Conservation (phyloP, 2,888 invertebrate genomes). For the Temnothorax ravouxi region DNA sequence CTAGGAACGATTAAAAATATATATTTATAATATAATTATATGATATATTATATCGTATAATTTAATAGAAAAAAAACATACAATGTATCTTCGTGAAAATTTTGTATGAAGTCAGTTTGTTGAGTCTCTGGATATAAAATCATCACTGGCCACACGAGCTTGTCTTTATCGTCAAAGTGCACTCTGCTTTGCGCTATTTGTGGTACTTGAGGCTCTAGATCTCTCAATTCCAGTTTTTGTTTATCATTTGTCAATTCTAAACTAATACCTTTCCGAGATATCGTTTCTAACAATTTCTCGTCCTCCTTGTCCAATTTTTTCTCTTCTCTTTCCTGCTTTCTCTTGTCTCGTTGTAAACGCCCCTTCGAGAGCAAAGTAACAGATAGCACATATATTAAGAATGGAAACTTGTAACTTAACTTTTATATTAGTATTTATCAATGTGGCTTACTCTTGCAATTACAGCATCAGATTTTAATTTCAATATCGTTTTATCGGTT, state of each 20-base stretch:
- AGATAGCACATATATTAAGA: conserved; percentile 25
- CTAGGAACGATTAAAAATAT: conserved; percentile 82
- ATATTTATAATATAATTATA: conserved; percentile 44
- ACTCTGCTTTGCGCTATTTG: conserved; percentile 90
- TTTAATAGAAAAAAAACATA: conserved; percentile 82
- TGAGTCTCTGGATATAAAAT: conserved; percentile 96
- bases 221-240: conserved; percentile 86
- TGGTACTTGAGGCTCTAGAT: conserved; percentile 89
- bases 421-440: conserved; percentile 37
- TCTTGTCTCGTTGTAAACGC: conserved; percentile 87
- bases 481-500: conserved; percentile 88
- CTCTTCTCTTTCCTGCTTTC: conserved; percentile 87
- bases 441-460: conserved; percentile 85
- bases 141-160: conserved; percentile 94
- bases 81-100: conserved; percentile 91
- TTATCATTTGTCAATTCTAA: conserved; percentile 87
- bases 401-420: conserved; percentile 9
- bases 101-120: conserved; percentile 95
- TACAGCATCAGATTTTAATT: conserved; percentile 88
- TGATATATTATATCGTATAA: neutral
- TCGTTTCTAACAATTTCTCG: conserved; percentile 85
- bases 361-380: conserved; percentile 82
- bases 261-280: conserved; percentile 86
- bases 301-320: conserved; percentile 86
- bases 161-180: conserved; percentile 88